These are phyloP conservation scores for Plecturocebus donacophilus DNA, from an alignment of 2,113 vertebrate genomes.

Conservation along the genomic window DNA sequence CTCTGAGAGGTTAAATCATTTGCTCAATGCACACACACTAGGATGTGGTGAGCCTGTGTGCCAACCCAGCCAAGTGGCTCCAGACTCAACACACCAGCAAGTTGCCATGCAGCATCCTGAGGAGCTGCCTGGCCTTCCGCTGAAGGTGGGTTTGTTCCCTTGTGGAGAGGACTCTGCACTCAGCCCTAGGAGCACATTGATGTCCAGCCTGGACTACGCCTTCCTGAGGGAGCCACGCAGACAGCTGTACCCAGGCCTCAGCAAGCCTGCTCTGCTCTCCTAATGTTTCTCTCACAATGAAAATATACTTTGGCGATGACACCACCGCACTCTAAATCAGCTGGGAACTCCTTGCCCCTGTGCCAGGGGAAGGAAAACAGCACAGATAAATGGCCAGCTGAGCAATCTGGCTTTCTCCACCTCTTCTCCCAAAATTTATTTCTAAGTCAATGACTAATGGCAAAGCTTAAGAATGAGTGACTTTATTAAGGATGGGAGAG, in stretches of 20 bases:
- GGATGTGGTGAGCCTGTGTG: background rate
- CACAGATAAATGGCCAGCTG: too few relatives aligned
- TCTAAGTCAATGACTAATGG: background rate
- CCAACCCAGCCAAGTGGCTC: background rate
- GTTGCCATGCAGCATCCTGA: accelerated
- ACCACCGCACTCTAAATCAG: accelerated
- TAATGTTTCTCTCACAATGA: background rate
- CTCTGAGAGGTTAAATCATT: background rate
- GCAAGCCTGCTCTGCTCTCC: background rate
- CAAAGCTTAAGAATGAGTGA: background rate
- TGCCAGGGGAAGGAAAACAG: background rate
- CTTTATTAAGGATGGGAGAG: background rate
- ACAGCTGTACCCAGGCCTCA: accelerated
- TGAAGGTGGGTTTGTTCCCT: background rate
- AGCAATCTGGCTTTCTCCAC: background rate
- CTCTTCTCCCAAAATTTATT: background rate
- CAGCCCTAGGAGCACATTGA: accelerated
- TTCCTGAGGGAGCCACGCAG: accelerated
- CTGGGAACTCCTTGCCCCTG: background rate
- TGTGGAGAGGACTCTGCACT: background rate
- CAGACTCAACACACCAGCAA: background rate
- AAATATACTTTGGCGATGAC: background rate
- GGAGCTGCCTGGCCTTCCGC: background rate
- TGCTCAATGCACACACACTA: background rate
- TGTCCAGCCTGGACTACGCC: accelerated